Evolutionary conservation across 2,797 vertebrate species (phyloP), one percentile per base, ranked within the genome.

Genomic region (Rhinoraja longicauda): DNA sequence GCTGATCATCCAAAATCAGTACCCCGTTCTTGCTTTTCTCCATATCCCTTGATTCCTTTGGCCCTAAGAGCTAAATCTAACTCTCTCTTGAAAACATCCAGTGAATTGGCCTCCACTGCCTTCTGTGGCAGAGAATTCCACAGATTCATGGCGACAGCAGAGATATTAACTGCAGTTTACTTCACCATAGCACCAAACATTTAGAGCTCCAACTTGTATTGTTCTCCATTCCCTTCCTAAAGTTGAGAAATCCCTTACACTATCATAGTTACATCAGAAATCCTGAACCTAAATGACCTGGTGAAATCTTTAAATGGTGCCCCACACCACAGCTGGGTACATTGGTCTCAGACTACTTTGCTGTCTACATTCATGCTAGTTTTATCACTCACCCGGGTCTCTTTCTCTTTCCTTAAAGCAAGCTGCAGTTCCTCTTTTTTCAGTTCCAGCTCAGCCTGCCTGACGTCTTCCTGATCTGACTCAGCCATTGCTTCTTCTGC

Each of bases 351-450:
- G 59, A 19, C 29, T 36, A 19, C 32, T 32, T n/a, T 64, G 15
- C n/a, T 9, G 10, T 19, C 15, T 10, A 7, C n/a, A 64, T 17
- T 36, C 64, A 64, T 36, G 0, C 10, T 45, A 36, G 36, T 57
- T 26, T 91, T 29, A 72, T 21, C 39, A 59, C 96, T 95, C 95
- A 99, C 97, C 96, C 96, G 96, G 95, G 94, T 96, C 95, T 98
- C 97, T 94, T 96, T 96, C 94, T 98, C 97, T 93, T 97, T 98
- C 95, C 95, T 97, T n/a, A 95, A 94, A 94, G 97, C 96, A 93
- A 98, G 95, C 78, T 95, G 95, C 76, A 99, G 96, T 93, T 99
- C 97, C 82, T 99, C 98, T 95, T 95, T 97, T 93, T 96, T 93
- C 64, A 94, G 95, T 94, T 94, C 95, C 90, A 97, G 94, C 93